Evolutionary conservation across 2,888 invertebrate species (phyloP).

Genomic region (Apoda limacodes): DNA sequence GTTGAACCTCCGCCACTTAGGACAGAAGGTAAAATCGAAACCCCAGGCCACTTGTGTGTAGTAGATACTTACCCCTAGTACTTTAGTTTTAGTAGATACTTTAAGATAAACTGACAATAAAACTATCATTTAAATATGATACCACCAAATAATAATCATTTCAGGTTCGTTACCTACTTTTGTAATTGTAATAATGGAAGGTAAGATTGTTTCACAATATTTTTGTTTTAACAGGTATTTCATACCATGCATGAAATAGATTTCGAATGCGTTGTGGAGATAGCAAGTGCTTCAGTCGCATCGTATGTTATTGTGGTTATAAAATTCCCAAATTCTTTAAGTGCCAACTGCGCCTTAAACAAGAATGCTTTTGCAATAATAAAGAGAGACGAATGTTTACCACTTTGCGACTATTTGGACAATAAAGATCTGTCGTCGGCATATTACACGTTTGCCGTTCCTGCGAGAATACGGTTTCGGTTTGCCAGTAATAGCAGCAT

Average conservation of each 20-base stretch:
- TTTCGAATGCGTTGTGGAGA: constrained; percentile 45
- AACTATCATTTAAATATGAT: too few relatives aligned
- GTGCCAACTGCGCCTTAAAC: constrained; percentile 34
- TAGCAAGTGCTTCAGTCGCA: constrained; percentile 27
- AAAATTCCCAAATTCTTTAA: constrained; percentile 36
- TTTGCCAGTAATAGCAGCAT: constrained; percentile 54
- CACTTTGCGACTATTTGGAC: constrained; percentile 33
- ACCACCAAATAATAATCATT: too few relatives aligned
- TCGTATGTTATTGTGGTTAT: constrained; percentile 36
- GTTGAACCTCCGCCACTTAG: too few relatives aligned
- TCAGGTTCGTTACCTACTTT: too few relatives aligned
- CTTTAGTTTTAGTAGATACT: too few relatives aligned
- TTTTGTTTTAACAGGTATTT: constrained; percentile 32
- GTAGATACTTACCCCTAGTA: too few relatives aligned
- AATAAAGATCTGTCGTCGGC: constrained; percentile 21
- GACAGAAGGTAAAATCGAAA: too few relatives aligned
- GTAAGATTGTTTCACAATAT: neutral
- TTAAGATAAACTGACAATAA: too few relatives aligned
- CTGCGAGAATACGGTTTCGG: constrained; percentile 33
- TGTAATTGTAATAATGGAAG: too few relatives aligned
- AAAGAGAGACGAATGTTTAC: constrained; percentile 31
- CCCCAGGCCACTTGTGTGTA: too few relatives aligned
- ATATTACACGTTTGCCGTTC: constrained; percentile 34
- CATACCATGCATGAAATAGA: constrained; percentile 38
- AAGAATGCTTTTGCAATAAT: constrained; percentile 36